Percentiles rank a stretch among this genome's conserved stretches.
These are phyloP conservation scores for Euclidia mi DNA, from an alignment of 2,888 invertebrate species.

Conservation along the genomic window DNA sequence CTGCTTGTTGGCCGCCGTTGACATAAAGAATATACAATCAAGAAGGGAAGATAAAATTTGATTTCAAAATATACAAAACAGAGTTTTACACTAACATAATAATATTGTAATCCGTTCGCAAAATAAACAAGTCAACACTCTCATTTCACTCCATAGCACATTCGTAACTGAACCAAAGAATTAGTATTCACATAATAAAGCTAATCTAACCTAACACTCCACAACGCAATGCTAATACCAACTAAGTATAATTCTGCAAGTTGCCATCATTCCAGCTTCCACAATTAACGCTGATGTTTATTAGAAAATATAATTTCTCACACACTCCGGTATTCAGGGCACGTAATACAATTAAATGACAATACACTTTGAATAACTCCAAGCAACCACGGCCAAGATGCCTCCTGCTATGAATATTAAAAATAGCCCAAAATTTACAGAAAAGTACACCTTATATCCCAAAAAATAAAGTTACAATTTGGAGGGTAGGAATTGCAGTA, in stretches of 20 bases:
- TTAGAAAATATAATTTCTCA: slow-evolving; percentile 70
- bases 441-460: slow-evolving; percentile 3
- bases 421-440: slow-evolving; percentile 28
- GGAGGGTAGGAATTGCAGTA: too few species aligned
- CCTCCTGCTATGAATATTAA: slow-evolving; percentile 74
- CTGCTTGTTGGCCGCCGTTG: too few species aligned
- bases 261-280: slow-evolving; percentile 1
- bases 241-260: slow-evolving; percentile 28
- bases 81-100: too few species aligned
- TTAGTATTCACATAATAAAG: not conserved
- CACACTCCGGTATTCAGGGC: slow-evolving; percentile 59
- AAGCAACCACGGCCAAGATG: slow-evolving; percentile 66
- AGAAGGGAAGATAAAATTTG: too few species aligned
- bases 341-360: slow-evolving; percentile 79
- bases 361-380: slow-evolving; percentile 74
- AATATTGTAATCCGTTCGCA: too few species aligned
- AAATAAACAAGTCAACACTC: too few species aligned
- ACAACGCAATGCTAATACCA: not conserved
- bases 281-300: slow-evolving; percentile 67
- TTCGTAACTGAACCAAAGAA: too few species aligned
- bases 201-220: not conserved
- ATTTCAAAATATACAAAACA: too few species aligned
- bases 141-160: too few species aligned
- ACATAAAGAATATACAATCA: too few species aligned
- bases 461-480: slow-evolving; percentile 14